These are phyloP conservation scores for Papio anubis DNA, from an alignment of 2,113 vertebrate species.

Conservation along the genomic window DNA sequence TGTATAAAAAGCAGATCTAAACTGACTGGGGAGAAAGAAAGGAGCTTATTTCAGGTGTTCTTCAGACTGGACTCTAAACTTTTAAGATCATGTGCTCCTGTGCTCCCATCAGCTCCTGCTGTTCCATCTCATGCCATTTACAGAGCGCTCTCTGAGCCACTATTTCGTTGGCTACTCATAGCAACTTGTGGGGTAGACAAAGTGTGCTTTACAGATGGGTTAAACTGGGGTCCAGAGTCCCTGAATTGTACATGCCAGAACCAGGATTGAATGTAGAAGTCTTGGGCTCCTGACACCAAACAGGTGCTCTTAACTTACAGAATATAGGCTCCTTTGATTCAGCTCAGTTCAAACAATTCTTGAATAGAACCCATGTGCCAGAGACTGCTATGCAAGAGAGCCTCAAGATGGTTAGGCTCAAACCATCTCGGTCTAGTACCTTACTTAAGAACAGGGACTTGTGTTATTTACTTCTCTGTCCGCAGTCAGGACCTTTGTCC, in stretches of 20 bases:
- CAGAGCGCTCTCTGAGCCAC: neutral
- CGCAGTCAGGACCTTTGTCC: neutral
- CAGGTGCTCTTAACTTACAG: neutral
- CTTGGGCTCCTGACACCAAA: neutral
- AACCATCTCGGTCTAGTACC: neutral
- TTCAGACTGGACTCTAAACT: neutral
- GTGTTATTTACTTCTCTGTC: constrained; percentile 29
- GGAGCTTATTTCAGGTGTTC: neutral
- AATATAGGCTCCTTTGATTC: neutral
- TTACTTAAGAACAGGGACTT: constrained; percentile 30
- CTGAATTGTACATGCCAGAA: constrained; percentile 14
- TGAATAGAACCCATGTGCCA: neutral
- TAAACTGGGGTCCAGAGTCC: neutral
- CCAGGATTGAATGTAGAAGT: neutral
- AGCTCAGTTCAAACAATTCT: neutral
- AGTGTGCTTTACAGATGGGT: neutral
- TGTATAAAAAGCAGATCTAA: neutral
- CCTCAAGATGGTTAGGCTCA: neutral
- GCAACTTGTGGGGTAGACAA: neutral
- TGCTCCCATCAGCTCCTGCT: neutral
- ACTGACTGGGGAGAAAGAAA: neutral
- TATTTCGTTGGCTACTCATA: neutral
- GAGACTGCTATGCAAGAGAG: neutral
- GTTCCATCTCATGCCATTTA: neutral
- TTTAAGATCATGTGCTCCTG: neutral